Evolutionary conservation across 2,113 vertebrate species (phyloP), one percentile per base, ranked within the genome.

Genomic region (Theristicus caerulescens): DNA sequence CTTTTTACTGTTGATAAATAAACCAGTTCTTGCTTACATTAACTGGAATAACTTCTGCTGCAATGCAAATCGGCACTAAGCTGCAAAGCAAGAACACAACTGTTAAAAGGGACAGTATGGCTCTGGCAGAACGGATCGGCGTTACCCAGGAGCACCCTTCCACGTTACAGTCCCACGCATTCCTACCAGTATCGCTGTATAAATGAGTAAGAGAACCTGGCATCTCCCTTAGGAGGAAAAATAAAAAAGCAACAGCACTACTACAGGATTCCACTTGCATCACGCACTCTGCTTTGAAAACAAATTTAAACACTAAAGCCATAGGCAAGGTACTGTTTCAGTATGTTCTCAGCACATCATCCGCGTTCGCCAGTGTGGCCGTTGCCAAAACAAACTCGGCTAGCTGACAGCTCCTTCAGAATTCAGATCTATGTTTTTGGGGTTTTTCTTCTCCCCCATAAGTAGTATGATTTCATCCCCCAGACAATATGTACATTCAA

Each of bases 81-180:
- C 76, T 88, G 80, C 76, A 74, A 83, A 78, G 29, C n/a, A 70
- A 90, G 57, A 32, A 18, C 22, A 5, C 5, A 2, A 12, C 49
- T 36, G 19, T 66, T 62, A 34, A 29, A 61, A 69, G 6, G 22
- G 15, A 54, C 34, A 31, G 44, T 3, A 16, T 1, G 6, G 18
- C 7, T 62, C 12, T 7, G 26, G n/a, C 18, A 46, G 49, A 70
- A 81, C 0, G 1, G 8, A 61, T 32, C 5, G 5, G 0, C 4
- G 1, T 34, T 10, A 71, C 29, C 13, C 16, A 40, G 22, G 36
- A 42, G 72, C 40, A 31, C 25, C 21, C 27, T 29, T 36, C 36
- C 8, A 13, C 1, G 0, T n/a, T 19, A 44, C 7, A 3, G 21
- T 42, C 5, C 29, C 27, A 2, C 3, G 21, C 7, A 6, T 15